Base-by-base conservation (phyloP, 2,888 invertebrate species). In the Trachelus stipa region DNA sequence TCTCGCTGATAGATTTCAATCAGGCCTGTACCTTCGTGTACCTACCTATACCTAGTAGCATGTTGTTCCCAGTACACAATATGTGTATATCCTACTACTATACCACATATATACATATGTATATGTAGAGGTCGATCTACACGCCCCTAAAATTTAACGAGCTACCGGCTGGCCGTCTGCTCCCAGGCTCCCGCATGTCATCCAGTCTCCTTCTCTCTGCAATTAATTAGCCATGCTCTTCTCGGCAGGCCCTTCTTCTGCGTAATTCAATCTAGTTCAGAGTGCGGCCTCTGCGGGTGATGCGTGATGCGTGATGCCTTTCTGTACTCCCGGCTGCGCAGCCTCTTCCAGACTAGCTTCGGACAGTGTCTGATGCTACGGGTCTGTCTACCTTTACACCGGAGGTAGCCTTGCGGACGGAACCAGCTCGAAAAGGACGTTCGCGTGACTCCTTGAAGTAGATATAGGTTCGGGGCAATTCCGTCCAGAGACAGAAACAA, bases 131-230 rank as follows among this genome's bases (percentile, higher is more conserved):
- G 73, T 73, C 76, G 56, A 83, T 85, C 82, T 84, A 83, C 86
- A 83, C 84, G 83, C 82, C 84, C 83, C 87, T 83, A 82, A 87
- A 87, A 86, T 85, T 87, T 87, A 87, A 87, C 87, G 86, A 86
- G 85, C 85, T 80, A 84, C 82, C 81, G 81, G 74, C 78, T 81
- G 80, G 74, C 78, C 81, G 80, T 82, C 77, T 80, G 78, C 83
- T 83, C 80, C 77, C 82, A 81, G 79, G 77, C 81, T 86, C 86
- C 83, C 82, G 86, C 84, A 81, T 83, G 83, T 85, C 84, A 81
- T 83, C 81, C 79, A 76, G 76, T 76, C 78, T 80, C 73, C 74
- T 73, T 74, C 71, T 77, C 73, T 68, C 68, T 37, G 79, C 81
- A 79, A 81, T 81, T 84, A 83, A 84, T 84, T 83, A 83, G 78